Base-by-base conservation (phyloP, 2,888 invertebrate species). In the Tanytarsus gracilentus region DNA sequence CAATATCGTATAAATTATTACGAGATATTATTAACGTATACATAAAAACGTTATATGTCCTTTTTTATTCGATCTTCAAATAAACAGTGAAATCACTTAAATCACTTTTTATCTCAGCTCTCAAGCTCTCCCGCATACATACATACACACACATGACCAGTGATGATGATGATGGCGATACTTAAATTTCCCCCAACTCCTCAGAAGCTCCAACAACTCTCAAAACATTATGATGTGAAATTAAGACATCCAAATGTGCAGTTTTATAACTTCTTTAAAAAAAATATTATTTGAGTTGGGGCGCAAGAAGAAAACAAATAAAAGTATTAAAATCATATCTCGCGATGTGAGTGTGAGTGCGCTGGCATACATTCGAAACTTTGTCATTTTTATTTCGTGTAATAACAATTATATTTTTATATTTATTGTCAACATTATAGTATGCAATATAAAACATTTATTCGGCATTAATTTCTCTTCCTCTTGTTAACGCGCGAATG, bases 391-490 rank as follows among this genome's bases (percentile, higher is more conserved):
- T 56, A 56, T 56, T 56, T 56, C 40, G 53, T 53, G 53, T 36
- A 53, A 53, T 53, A 53, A 53, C 53, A 53, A 53, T 53, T 53
- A 53, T 53, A 25, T 53, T 44, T 53, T 53, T 53, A 53, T 53
- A 53, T 53, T 53, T 53, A 53, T 53, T 29, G 53, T 49, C 53
- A 18, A 16, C 53, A 53, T 23, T 36, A 53, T 53, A 53, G 29
- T 53, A 53, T 53, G 36, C 18, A 29, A 36, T 25, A 53, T 53
- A 29, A 53, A 53, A 44, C 21, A 53, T 53, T 53, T 53, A 53
- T 53, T 53, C 36, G 36, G 18, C 53, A 53, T 29, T 53, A 53
- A 53, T 53, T 53, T 53, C 36, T 53, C 25, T 14, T 36, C 16
- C 5, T 36, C 3, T 36, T 36, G 36, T 14, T n/a, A 36, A 36